Evolutionary conservation across 1,140 invertebrate species (phyloP).

Genomic region (Cydia fagiglandana): DNA sequence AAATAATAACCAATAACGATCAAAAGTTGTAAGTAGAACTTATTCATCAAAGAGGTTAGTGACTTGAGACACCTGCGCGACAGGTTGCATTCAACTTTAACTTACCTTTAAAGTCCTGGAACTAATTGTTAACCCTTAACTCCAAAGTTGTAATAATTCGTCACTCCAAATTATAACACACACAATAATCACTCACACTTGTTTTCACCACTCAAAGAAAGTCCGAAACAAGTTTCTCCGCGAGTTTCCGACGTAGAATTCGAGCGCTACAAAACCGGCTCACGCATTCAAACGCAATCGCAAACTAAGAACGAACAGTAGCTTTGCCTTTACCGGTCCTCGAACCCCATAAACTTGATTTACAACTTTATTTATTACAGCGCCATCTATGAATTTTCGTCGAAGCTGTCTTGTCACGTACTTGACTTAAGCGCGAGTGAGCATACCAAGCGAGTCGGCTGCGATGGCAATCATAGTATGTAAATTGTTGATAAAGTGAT

Average conservation of each 20-base stretch:
- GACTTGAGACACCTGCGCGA: conserved; percentile 76
- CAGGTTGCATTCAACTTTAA: conserved; percentile 70
- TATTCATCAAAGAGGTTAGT: conserved; percentile 65
- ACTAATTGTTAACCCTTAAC: conserved; percentile 33
- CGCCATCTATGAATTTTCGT: conserved; percentile 42
- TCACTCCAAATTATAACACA: conserved; percentile 42
- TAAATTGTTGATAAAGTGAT: background rate
- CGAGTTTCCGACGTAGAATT: conserved; percentile 55
- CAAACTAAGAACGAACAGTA: conserved; percentile 54
- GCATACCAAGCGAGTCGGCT: background rate
- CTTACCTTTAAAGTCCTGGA: conserved; percentile 55
- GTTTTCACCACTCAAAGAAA: conserved; percentile 56
- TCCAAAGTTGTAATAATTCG: conserved; percentile 32
- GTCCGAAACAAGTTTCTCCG: conserved; percentile 64
- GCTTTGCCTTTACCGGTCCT: conserved; percentile 5
- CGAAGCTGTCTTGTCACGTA: background rate
- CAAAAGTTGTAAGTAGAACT: conserved; percentile 47
- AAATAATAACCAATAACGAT: conserved; percentile 27
- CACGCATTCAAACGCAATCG: conserved; percentile 50
- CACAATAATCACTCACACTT: conserved; percentile 54
- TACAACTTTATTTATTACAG: conserved; percentile 16
- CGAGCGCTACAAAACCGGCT: conserved; percentile 44
- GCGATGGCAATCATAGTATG: background rate
- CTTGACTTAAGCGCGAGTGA: background rate
- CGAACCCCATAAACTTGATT: conserved; percentile 35